Base-by-base conservation (phyloP, 2,797 vertebrate genomes). In the Sphenopsis melanotis region DNA sequence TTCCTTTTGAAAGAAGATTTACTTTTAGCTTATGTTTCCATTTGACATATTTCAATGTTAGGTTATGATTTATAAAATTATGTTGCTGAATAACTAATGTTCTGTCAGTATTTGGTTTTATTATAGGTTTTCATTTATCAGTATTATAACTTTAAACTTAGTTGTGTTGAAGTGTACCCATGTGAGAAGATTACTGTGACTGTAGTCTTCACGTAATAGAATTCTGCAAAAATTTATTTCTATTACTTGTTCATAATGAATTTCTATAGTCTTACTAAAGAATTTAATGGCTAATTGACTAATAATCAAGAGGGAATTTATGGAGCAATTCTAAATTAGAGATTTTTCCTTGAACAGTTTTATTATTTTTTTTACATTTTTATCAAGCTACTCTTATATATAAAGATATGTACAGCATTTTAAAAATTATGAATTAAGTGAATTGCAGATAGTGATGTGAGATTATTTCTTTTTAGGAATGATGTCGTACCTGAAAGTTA, bases 401-500 rank as follows among this genome's bases (percentile, higher is more conserved):
- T 37, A 34, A 82, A 80, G 34, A 60, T 36, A 64, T 9, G 15
- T 22, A 49, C 7, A 41, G 7, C 15, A 23, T 32, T 75, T 72
- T 53, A 1, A 0, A 10, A 75, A 56, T 29, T 17, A 39, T 53
- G 4, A 77, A 42, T 37, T 71, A 37, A 44, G 2, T 72, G 42
- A 88, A 21, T 42, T 53, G 22, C 27, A 44, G 29, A 32, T 24
- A 75, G 37, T 95, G 30, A 92, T 65, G 13, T 41, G 55, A 89
- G 50, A 72, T 53, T 36, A 32, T 94, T 93, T 72, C 21, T 86
- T 95, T 95, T 56, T 83, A 98, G 96, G 27, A 32, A 96, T 29
- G 36, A 95, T 71, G 78, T 78, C 13, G 3, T 66, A 87, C 75
- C 90, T 52, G 87, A 94, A 95, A 96, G 87, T 91, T 81, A 89